A percentile compares a stretch with the other conserved stretches of the same genome.
Evolutionary conservation across 2,113 vertebrate genomes (phyloP).

Genomic region (Laticauda colubrina): DNA sequence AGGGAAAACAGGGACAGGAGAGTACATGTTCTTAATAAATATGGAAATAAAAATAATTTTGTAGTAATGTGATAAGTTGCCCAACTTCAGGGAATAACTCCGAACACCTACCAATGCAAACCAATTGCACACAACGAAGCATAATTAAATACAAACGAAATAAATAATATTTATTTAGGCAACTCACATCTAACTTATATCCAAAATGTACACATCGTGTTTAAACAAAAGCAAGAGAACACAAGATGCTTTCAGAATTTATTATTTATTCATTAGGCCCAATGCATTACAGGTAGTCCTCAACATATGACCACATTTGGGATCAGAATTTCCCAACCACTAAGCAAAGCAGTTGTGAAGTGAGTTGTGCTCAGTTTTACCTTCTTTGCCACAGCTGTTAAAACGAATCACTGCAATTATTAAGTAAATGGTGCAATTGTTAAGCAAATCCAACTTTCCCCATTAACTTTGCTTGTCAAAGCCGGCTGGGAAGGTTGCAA

Average conservation of each 20-base stretch:
- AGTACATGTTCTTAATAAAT: not conserved
- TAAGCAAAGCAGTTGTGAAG: not conserved
- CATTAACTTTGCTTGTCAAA: not conserved
- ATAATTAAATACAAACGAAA: not conserved
- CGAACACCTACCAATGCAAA: not conserved
- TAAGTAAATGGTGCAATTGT: not conserved
- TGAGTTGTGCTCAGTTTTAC: not conserved
- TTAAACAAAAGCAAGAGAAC: not conserved
- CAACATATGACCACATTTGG: not conserved
- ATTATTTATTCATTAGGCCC: not conserved
- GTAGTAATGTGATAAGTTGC: not conserved
- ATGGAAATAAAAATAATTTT: not conserved
- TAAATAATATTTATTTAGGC: not conserved
- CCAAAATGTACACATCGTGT: not conserved
- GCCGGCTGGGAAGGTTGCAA: not conserved
- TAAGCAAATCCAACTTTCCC: not conserved
- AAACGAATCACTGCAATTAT: not conserved
- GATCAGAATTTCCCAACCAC: not conserved
- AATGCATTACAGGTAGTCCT: not conserved
- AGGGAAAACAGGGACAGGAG: not conserved
- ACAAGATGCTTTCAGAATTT: not conserved
- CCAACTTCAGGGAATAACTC: not conserved
- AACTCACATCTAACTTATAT: not conserved
- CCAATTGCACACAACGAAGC: not conserved
- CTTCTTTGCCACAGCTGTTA: not conserved